phyloP scores from a whole-genome alignment of 1,140 invertebrate genomes.

The Achroia grisella region DNA sequence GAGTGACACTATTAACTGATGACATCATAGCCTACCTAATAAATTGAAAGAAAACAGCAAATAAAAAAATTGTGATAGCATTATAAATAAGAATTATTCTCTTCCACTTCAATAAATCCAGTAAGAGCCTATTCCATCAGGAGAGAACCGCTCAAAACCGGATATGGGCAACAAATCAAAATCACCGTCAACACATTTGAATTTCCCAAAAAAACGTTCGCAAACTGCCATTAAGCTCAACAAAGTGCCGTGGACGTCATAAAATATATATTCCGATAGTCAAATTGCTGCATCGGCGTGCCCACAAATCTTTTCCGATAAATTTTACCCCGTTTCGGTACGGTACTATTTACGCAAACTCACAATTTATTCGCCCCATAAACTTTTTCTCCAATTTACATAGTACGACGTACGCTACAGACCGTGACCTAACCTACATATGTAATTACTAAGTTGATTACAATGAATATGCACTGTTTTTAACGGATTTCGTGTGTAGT shows the following conservation, averaged over 20 bases:
- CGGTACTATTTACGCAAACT: constrained; percentile 28
- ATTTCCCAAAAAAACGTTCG: constrained; percentile 26
- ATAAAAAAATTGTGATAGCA: no score
- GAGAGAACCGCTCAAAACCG: neutral
- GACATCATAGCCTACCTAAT: no score
- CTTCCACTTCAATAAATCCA: no score
- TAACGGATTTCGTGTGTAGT: no score
- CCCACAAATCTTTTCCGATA: constrained; percentile 62
- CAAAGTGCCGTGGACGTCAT: constrained; percentile 57
- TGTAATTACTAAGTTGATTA: neutral
- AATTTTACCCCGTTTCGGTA: constrained; percentile 33
- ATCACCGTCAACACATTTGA: constrained; percentile 18
- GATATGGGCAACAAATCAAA: constrained; percentile 15
- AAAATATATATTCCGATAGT: constrained; percentile 68
- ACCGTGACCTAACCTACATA: neutral
- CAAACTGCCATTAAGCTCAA: constrained; percentile 47
- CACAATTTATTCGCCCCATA: constrained; percentile 28
- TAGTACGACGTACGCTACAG: neutral
- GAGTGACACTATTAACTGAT: no score
- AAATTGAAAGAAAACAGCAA: no score
- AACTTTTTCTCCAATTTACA: constrained; percentile 7
- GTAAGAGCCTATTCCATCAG: no score
- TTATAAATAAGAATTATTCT: no score
- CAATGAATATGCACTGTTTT: no score
- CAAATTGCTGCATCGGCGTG: constrained; percentile 59